Evolutionary conservation across 2,797 vertebrate species (phyloP).

Genomic region (Parauchenoglanis punctatus): DNA sequence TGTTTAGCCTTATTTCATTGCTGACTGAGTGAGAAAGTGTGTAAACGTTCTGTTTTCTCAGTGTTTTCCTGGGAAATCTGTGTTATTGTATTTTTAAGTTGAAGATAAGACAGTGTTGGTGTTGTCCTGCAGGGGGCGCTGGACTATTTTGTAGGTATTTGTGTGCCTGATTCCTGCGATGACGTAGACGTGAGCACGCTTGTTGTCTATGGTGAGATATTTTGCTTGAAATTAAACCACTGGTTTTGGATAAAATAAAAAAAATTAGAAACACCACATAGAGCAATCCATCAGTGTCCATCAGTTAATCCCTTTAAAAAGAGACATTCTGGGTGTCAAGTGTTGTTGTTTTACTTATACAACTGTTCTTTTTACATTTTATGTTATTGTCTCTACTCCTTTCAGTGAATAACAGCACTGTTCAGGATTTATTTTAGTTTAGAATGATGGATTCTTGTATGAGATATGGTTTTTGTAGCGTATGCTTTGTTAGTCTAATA

Average conservation of each 20-base stretch:
- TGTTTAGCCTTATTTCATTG: neutral
- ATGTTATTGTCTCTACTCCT: too few species aligned
- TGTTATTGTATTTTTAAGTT: neutral
- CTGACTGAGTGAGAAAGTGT: neutral
- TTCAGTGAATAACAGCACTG: too few species aligned
- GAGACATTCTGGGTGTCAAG: neutral
- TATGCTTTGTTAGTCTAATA: neutral
- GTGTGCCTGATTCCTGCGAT: constrained; percentile 76
- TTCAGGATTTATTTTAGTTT: neutral
- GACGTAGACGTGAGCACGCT: constrained; percentile 71
- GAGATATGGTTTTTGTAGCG: neutral
- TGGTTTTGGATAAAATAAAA: neutral
- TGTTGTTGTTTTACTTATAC: too few species aligned
- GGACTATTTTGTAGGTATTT: constrained; percentile 77
- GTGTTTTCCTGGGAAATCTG: neutral
- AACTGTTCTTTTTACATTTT: too few species aligned
- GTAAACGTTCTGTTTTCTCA: neutral
- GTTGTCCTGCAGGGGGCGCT: constrained; percentile 63
- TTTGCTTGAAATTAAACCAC: neutral
- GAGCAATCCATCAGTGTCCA: neutral
- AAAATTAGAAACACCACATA: neutral
- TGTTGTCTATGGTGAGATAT: constrained; percentile 66
- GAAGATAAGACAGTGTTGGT: neutral
- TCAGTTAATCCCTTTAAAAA: neutral
- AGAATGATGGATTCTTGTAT: neutral